A percentile compares a stretch with the other conserved stretches of the same genome.
phyloP scores from a whole-genome alignment of 2,113 vertebrate genomes.

The Coptodon bakossiorum region DNA sequence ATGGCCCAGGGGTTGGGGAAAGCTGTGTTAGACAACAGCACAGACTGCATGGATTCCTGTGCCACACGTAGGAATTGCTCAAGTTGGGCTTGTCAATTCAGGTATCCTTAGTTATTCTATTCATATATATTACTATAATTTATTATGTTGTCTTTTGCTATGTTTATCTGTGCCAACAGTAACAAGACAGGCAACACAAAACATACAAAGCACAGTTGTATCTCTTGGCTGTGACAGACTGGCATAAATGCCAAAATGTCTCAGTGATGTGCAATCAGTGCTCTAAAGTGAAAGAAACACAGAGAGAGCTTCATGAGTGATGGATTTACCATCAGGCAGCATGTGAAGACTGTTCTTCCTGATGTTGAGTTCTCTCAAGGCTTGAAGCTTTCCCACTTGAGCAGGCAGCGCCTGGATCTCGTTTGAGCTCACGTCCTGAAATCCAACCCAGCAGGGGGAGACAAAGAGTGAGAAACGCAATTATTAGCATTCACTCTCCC shows the following conservation, averaged over 20 bases:
- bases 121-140: neutral
- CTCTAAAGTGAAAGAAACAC: neutral
- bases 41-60: neutral
- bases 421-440: constrained; percentile 95
- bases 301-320: neutral
- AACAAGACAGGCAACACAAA: neutral
- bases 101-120: neutral
- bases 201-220: neutral
- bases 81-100: neutral
- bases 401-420: constrained; percentile 94
- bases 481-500: neutral
- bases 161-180: neutral
- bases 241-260: neutral
- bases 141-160: neutral
- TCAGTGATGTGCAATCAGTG: neutral
- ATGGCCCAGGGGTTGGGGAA: neutral
- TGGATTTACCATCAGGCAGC: constrained; percentile 86
- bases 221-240: neutral
- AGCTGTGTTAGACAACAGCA: neutral
- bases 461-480: neutral
- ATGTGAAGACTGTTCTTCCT: constrained; percentile 94
- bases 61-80: neutral
- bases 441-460: constrained; percentile 16
- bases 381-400: constrained; percentile 90
- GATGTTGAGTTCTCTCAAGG: constrained; percentile 92